Conservation (phyloP, 2,888 invertebrate species). For the Pachycephus smyrnensis region DNA sequence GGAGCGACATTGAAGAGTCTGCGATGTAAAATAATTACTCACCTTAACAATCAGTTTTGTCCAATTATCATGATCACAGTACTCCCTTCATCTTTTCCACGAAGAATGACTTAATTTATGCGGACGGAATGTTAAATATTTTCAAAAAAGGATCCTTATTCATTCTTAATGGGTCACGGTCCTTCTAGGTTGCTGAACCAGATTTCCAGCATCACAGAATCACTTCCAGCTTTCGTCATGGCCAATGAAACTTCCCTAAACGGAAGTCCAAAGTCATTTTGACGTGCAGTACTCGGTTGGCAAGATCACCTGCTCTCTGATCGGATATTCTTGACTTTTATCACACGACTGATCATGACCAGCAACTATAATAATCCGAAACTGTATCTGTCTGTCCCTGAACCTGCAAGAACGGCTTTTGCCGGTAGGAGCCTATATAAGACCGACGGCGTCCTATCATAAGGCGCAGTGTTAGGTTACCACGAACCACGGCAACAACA, state of each 20-base stretch:
- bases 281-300: neutral
- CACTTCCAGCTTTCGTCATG: neutral
- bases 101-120: neutral
- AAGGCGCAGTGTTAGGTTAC: constrained; percentile 54
- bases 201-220: neutral
- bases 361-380: constrained; percentile 34
- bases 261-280: neutral
- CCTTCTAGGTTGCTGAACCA: neutral
- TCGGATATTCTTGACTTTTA: neutral
- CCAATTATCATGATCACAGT: neutral
- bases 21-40: neutral
- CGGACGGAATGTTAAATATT: neutral
- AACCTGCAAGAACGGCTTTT: constrained; percentile 55
- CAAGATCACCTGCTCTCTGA: neutral
- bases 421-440: constrained; percentile 55
- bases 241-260: neutral
- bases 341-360: neutral
- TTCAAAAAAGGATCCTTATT: neutral
- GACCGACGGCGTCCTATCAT: constrained; percentile 52
- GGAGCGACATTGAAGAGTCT: neutral
- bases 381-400: constrained; percentile 43
- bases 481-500: constrained; percentile 36
- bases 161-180: neutral
- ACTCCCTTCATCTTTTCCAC: neutral
- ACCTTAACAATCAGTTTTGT: neutral